phyloP scores from a whole-genome alignment of 2,113 vertebrate genomes.

The Crotalus viridis region DNA sequence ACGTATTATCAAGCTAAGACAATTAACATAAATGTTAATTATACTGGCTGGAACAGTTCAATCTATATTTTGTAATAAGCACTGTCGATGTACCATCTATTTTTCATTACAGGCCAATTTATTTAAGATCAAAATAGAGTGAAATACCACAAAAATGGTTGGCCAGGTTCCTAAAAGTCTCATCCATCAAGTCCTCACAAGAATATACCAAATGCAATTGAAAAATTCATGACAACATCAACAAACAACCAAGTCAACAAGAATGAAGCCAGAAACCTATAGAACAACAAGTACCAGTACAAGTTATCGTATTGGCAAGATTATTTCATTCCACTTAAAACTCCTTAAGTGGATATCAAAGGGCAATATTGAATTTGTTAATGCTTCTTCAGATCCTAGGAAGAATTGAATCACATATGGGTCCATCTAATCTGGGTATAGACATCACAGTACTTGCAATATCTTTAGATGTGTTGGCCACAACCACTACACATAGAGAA shows the following conservation, averaged over 20 bases:
- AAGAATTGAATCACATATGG: background rate
- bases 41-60: background rate
- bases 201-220: background rate
- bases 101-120: background rate
- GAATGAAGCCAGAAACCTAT: background rate
- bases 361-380: background rate
- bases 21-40: constrained; percentile 1
- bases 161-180: constrained; percentile 4
- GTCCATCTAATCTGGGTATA: background rate
- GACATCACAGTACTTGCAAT: background rate
- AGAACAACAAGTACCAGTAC: background rate
- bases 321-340: background rate
- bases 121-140: constrained; percentile 13
- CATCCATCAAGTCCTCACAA: background rate
- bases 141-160: background rate
- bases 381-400: background rate
- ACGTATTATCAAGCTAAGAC: background rate
- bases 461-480: background rate
- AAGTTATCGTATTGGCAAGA: background rate
- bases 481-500: background rate
- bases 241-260: background rate
- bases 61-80: background rate
- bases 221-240: constrained; percentile 2
- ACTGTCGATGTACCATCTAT: background rate
- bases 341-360: background rate